phyloP scores from a whole-genome alignment of 2,797 vertebrate species.

The Chrysocyon brachyurus region DNA sequence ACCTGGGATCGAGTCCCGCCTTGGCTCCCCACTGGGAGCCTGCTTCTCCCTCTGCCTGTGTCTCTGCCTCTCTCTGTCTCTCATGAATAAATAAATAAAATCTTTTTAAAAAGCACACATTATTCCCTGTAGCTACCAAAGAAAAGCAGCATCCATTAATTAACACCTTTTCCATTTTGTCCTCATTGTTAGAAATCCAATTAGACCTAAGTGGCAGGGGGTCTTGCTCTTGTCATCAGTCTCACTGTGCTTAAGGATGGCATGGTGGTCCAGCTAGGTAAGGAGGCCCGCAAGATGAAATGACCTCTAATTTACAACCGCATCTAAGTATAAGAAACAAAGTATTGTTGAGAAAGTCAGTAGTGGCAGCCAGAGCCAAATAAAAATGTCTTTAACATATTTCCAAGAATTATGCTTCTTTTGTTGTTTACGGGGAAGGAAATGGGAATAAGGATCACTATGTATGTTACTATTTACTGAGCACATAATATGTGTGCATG shows the following conservation, averaged over 20 bases:
- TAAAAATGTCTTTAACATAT: slow-evolving; percentile 2
- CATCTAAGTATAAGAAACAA: slow-evolving; percentile 22
- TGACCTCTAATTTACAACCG: slow-evolving; percentile 49
- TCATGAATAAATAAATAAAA: too few species aligned
- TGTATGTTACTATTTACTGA: not conserved
- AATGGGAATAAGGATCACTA: not conserved
- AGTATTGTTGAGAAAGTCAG: slow-evolving; percentile 50
- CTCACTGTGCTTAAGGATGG: slow-evolving; percentile 8
- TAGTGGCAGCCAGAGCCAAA: slow-evolving; percentile 22
- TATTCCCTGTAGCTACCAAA: slow-evolving; percentile 53
- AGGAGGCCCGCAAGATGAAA: slow-evolving; percentile 13
- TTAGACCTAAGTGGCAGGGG: slow-evolving; percentile 14
- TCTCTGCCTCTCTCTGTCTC: too few species aligned
- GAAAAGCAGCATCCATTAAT: slow-evolving; percentile 74
- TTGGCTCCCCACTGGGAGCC: too few species aligned
- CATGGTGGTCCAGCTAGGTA: not conserved
- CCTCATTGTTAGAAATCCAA: slow-evolving; percentile 74
- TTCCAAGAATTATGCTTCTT: not conserved
- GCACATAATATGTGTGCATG: not conserved
- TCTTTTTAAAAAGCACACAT: not conserved
- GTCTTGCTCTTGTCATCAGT: not conserved
- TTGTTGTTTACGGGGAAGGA: not conserved
- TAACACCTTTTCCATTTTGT: slow-evolving; percentile 69
- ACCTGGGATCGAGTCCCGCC: too few species aligned
- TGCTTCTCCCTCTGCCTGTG: too few species aligned